These are phyloP conservation scores for Pediacus dermestoides DNA, from an alignment of 2,888 invertebrate genomes.

Conservation along the genomic window DNA sequence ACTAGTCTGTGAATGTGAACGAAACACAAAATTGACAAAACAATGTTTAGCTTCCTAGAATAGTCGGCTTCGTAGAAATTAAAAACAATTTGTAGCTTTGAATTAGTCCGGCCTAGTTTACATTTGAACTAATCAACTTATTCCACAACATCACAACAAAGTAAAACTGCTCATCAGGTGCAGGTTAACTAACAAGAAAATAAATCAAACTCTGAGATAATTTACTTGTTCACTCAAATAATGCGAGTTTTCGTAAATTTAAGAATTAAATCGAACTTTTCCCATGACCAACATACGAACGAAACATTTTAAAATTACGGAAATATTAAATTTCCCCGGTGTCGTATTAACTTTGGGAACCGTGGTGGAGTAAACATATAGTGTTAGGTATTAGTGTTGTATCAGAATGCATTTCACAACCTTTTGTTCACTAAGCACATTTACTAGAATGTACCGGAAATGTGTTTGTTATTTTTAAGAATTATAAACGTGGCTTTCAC, in stretches of 20 bases:
- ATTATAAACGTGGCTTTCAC: constrained; percentile 19
- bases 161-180: too few species aligned
- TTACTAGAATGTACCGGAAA: constrained; percentile 29
- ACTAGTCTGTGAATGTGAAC: constrained; percentile 2
- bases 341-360: constrained; percentile 23
- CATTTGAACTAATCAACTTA: too few species aligned
- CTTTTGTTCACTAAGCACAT: constrained; percentile 22
- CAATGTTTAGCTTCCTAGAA: constrained; percentile 1
- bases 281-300: constrained; percentile 8
- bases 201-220: too few species aligned
- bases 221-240: too few species aligned
- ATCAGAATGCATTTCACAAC: constrained; percentile 9
- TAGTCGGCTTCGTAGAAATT: background rate
- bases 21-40: constrained; percentile 2
- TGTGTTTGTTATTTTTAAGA: constrained; percentile 28
- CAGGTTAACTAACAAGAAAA: too few species aligned
- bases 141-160: too few species aligned
- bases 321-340: constrained; percentile 23
- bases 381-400: constrained; percentile 8
- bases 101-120: too few species aligned
- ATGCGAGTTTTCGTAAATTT: too few species aligned
- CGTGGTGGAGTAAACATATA: constrained; percentile 9
- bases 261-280: too few species aligned
- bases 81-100: background rate
- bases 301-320: constrained; percentile 13